Conservation (phyloP, 2,888 invertebrate genomes). For the Hyles lineata region DNA sequence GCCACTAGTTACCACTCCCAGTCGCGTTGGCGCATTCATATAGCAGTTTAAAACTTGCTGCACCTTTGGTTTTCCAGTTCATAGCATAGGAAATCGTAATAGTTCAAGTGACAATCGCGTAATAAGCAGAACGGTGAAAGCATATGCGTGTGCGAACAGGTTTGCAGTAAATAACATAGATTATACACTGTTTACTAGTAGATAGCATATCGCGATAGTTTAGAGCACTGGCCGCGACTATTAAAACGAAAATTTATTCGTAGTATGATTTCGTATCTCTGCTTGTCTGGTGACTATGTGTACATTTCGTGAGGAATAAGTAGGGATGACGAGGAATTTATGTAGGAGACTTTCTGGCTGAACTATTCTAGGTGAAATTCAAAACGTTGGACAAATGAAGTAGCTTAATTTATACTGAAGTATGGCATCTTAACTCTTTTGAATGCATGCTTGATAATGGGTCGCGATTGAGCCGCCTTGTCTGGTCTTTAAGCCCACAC, state of each 20-base stretch:
- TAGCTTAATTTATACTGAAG: too few species aligned
- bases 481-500: too few species aligned
- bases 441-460: too few species aligned
- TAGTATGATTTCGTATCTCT: background rate
- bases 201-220: constrained; percentile 11
- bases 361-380: background rate
- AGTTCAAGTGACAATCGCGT: background rate
- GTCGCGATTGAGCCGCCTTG: too few species aligned
- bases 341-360: background rate
- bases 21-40: too few species aligned
- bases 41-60: too few species aligned
- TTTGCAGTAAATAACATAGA: background rate
- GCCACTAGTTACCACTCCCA: too few species aligned
- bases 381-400: too few species aligned
- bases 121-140: background rate
- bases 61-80: too few species aligned
- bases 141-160: background rate
- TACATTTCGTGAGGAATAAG: background rate
- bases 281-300: background rate
- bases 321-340: background rate
- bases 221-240: background rate
- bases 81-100: background rate
- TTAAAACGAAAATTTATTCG: constrained; percentile 5
- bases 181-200: background rate
- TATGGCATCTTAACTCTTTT: too few species aligned